phyloP scores from a whole-genome alignment of 2,113 vertebrate species.

The Centrocercus urophasianus region DNA sequence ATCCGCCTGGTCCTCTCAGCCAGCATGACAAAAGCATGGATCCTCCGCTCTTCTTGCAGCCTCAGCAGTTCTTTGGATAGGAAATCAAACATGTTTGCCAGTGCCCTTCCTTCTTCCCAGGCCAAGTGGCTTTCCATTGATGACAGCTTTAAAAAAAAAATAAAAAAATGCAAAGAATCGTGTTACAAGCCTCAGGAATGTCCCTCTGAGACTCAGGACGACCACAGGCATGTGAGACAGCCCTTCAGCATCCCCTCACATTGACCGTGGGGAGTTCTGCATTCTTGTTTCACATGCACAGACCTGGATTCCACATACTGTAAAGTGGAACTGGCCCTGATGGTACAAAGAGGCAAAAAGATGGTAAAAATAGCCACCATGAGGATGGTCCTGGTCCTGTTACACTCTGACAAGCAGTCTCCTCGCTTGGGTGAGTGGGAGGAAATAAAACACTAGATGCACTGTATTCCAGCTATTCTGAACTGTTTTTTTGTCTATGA shows the following conservation, averaged over 20 bases:
- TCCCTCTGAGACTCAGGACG: not conserved
- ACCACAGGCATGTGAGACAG: conserved; percentile 25
- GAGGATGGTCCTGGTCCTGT: not conserved
- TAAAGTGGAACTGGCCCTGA: not conserved
- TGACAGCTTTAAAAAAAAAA: conserved; percentile 68
- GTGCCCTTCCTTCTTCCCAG: conserved; percentile 76
- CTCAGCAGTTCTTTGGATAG: conserved; percentile 92
- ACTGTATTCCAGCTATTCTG: not conserved
- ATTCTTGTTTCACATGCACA: not conserved
- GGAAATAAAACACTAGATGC: not conserved
- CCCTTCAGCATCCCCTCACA: not conserved
- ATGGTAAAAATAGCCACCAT: not conserved
- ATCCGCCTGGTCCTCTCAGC: conserved; percentile 88
- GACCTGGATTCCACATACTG: not conserved
- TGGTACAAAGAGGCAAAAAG: not conserved
- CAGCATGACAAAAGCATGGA: conserved; percentile 88
- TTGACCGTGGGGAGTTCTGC: not conserved
- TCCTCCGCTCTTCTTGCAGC: conserved; percentile 88
- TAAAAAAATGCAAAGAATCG: not conserved
- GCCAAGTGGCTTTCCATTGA: conserved; percentile 77
- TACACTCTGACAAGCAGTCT: not conserved
- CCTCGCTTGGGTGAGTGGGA: not conserved
- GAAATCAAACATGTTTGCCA: conserved; percentile 86
- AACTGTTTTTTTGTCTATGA: not conserved
- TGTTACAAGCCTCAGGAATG: conserved; percentile 2